Conservation (phyloP, 2,113 vertebrate species). For the Pandion haliaetus region DNA sequence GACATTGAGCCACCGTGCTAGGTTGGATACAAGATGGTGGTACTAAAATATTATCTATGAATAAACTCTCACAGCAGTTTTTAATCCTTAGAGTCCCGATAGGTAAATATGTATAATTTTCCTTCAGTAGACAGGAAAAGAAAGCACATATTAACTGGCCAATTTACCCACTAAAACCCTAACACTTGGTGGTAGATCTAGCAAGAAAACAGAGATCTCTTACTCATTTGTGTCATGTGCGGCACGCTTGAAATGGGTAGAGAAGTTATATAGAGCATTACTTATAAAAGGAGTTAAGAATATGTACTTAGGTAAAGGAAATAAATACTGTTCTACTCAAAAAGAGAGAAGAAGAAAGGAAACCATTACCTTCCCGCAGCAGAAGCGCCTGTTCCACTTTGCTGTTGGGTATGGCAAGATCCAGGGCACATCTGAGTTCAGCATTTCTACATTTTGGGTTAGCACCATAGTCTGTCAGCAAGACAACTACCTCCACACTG, state of each 20-base stretch:
- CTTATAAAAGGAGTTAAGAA: not conserved
- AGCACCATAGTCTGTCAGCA: slow-evolving; percentile 89
- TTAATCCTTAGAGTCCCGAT: not conserved
- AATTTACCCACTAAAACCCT: not conserved
- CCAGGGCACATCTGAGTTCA: slow-evolving; percentile 82
- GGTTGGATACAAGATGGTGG: not conserved
- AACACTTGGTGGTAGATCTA: not conserved
- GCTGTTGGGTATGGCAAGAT: slow-evolving; percentile 76
- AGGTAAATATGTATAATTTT: not conserved
- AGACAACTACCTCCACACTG: slow-evolving; percentile 68
- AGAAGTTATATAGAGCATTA: not conserved
- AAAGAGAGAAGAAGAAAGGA: not conserved
- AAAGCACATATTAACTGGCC: not conserved
- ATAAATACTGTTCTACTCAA: not conserved
- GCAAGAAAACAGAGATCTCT: not conserved
- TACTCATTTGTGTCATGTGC: not conserved
- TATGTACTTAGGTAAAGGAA: not conserved
- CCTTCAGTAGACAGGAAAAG: not conserved
- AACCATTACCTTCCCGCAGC: slow-evolving; percentile 73
- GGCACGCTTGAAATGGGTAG: not conserved
- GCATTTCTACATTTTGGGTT: slow-evolving; percentile 77
- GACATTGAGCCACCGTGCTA: not conserved
- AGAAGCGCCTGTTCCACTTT: slow-evolving; percentile 73
- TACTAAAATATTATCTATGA: not conserved
- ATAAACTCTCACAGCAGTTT: not conserved